A percentile compares a stretch with the other conserved stretches of the same genome.
phyloP scores from a whole-genome alignment of 2,113 vertebrate species.

The Tauraco erythrolophus region DNA sequence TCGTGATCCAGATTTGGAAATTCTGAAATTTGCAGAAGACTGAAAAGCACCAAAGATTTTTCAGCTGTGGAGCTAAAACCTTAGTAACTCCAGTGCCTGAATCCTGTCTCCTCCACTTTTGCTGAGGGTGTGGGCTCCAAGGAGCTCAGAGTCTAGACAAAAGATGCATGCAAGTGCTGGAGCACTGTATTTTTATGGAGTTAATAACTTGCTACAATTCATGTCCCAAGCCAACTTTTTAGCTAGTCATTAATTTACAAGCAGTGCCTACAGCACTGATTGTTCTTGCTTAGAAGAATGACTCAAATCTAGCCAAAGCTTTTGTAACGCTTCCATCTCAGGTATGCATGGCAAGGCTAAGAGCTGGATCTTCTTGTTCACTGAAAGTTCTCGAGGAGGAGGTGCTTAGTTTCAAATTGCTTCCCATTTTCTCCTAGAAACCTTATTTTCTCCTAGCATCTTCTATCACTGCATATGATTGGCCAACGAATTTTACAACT shows the following conservation, averaged over 20 bases:
- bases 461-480: background rate
- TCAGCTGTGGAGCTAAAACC: background rate
- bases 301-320: background rate
- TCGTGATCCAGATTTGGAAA: background rate
- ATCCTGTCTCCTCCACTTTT: background rate
- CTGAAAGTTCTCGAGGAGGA: background rate
- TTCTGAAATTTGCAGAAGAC: background rate
- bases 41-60: background rate
- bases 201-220: background rate
- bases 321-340: background rate
- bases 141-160: background rate
- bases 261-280: background rate
- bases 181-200: rapidly evolving
- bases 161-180: background rate
- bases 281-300: background rate
- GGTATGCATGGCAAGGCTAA: background rate
- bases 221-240: background rate
- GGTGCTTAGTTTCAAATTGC: background rate
- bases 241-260: background rate
- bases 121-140: background rate
- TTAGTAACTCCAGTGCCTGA: background rate
- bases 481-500: background rate
- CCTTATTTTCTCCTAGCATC: background rate
- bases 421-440: background rate
- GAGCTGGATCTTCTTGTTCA: background rate